Percentiles rank a stretch among this genome's conserved stretches.
These are phyloP conservation scores for Myodes glareolus DNA, from an alignment of 2,113 vertebrate species.

Conservation along the genomic window DNA sequence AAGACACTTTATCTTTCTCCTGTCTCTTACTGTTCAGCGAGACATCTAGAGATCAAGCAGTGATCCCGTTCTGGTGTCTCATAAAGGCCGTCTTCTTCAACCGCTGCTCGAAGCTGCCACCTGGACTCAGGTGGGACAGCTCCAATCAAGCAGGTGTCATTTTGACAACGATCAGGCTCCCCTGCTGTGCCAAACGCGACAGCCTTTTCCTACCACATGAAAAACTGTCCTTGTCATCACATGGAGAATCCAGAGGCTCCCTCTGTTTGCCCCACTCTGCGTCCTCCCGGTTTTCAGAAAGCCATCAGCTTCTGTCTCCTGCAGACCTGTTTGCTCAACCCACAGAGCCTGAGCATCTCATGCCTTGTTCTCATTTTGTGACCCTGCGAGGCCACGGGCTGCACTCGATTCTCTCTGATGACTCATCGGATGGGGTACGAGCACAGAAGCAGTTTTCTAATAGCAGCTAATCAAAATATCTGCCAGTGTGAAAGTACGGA, in stretches of 20 bases:
- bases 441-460: background rate
- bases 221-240: background rate
- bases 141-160: background rate
- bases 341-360: background rate
- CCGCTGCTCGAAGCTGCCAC: background rate
- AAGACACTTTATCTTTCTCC: background rate
- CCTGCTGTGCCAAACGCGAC: background rate
- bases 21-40: background rate
- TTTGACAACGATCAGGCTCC: background rate
- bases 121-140: background rate
- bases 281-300: background rate
- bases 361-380: background rate
- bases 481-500: constrained; percentile 26
- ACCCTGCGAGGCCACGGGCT: background rate
- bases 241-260: background rate
- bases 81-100: background rate
- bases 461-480: background rate
- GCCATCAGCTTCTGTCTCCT: background rate
- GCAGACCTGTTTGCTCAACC: background rate
- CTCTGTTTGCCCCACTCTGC: background rate
- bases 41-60: background rate
- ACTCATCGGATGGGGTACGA: background rate
- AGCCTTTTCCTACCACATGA: background rate
- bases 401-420: background rate
- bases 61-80: background rate